Evolutionary conservation across 2,797 vertebrate genomes (phyloP).

Genomic region (Arremon brunneinucha): DNA sequence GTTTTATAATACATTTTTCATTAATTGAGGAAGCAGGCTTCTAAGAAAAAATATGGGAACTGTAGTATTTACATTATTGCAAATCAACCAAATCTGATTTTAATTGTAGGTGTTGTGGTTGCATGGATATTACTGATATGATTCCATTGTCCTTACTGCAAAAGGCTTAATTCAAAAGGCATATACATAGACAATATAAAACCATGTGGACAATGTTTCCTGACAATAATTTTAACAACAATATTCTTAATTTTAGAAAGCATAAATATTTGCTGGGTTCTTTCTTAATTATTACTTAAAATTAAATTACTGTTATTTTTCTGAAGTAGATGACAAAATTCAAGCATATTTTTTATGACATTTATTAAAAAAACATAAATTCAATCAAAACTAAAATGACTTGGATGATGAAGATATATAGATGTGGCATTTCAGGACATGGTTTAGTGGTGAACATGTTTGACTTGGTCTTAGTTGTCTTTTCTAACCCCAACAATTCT

Average conservation of each 20-base stretch:
- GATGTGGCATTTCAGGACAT: not conserved
- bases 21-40: not conserved
- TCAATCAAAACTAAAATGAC: not conserved
- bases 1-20: not conserved
- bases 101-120: not conserved
- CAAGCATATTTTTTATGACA: not conserved
- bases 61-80: not conserved
- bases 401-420: not conserved
- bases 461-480: not conserved
- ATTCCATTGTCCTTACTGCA: not conserved
- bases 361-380: too few relatives aligned
- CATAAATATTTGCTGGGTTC: not conserved
- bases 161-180: not conserved
- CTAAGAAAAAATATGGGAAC: not conserved
- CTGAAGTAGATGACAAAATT: not conserved
- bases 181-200: not conserved
- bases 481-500: not conserved
- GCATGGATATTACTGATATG: not conserved
- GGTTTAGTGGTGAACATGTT: not conserved
- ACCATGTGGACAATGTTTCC: not conserved
- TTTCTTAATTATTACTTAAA: not conserved
- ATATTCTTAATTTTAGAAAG: not conserved
- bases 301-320: not conserved
- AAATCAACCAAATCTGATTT: not conserved
- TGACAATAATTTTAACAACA: not conserved